Conservation (phyloP, 2,113 vertebrate genomes). For the Zeus faber region DNA sequence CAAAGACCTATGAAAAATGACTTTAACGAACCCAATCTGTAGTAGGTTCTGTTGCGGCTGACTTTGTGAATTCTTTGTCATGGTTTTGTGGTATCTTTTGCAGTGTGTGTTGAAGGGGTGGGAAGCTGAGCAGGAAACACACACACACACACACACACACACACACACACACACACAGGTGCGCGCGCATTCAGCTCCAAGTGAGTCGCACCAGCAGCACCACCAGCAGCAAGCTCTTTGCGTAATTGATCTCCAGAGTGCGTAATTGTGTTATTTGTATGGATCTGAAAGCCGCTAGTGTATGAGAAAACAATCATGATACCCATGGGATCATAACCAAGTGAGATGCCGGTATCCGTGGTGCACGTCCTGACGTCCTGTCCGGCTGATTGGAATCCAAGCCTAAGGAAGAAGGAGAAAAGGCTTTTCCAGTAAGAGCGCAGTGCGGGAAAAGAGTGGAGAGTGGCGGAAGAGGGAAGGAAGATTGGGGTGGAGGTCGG, state of each 20-base stretch:
- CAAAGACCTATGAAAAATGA: too few relatives aligned
- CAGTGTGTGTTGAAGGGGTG: too few relatives aligned
- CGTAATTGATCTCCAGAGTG: slow-evolving; percentile 54
- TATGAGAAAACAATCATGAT: slow-evolving; percentile 30
- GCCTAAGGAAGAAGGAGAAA: slow-evolving; percentile 54
- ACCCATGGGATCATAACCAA: slow-evolving; percentile 44
- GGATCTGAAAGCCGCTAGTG: neutral
- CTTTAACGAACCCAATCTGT: too few relatives aligned
- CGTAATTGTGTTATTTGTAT: slow-evolving; percentile 22
- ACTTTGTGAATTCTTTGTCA: too few relatives aligned
- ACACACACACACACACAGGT: too few relatives aligned
- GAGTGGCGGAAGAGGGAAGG: slow-evolving; percentile 43
- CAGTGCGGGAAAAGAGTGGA: slow-evolving; percentile 50
- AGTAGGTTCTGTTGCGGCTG: too few relatives aligned
- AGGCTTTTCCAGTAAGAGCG: slow-evolving; percentile 69
- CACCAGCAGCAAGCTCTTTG: slow-evolving; percentile 22
- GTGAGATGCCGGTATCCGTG: slow-evolving; percentile 50
- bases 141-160: too few relatives aligned
- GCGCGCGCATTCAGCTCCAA: slow-evolving; percentile 68
- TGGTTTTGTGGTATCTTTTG: too few relatives aligned
- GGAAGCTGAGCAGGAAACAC: too few relatives aligned
- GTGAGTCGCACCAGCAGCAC: slow-evolving; percentile 42
- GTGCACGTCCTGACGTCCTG: too few relatives aligned
- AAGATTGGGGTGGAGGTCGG: too few relatives aligned
- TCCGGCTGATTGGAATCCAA: slow-evolving; percentile 56